These are phyloP conservation scores for Hemicordylus capensis DNA, from an alignment of 2,113 vertebrate genomes.

Conservation along the genomic window DNA sequence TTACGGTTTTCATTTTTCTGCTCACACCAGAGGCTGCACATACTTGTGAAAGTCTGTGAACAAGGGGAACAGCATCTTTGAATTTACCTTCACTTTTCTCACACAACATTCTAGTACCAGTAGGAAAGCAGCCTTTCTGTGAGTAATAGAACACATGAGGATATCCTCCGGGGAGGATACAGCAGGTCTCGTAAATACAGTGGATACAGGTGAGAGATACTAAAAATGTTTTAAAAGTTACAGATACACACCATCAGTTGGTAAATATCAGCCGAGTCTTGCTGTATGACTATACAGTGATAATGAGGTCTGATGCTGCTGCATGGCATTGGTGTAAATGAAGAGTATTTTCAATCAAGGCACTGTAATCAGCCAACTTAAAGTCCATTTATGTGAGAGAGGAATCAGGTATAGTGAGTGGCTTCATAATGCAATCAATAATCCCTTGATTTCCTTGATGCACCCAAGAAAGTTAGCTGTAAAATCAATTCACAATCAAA, in stretches of 20 bases:
- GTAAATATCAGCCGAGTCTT: not conserved
- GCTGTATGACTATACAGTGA: not conserved
- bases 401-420: not conserved
- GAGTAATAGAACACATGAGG: too few relatives aligned
- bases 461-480: slow-evolving; percentile 19
- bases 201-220: not conserved
- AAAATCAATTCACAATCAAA: slow-evolving; percentile 40
- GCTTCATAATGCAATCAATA: slow-evolving; percentile 18
- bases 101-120: too few relatives aligned
- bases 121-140: too few relatives aligned
- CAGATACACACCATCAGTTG: not conserved
- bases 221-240: not conserved
- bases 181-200: not conserved
- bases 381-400: not conserved
- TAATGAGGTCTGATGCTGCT: not conserved
- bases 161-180: too few relatives aligned
- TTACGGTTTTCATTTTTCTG: too few relatives aligned
- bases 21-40: too few relatives aligned
- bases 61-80: too few relatives aligned
- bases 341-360: not conserved
- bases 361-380: not conserved
- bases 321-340: not conserved
- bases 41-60: too few relatives aligned
- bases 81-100: too few relatives aligned
- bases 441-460: slow-evolving; percentile 26